Evolutionary conservation across 1,140 invertebrate genomes (phyloP), one percentile per base, ranked within the genome.

Genomic region (Drepana arcuata): DNA sequence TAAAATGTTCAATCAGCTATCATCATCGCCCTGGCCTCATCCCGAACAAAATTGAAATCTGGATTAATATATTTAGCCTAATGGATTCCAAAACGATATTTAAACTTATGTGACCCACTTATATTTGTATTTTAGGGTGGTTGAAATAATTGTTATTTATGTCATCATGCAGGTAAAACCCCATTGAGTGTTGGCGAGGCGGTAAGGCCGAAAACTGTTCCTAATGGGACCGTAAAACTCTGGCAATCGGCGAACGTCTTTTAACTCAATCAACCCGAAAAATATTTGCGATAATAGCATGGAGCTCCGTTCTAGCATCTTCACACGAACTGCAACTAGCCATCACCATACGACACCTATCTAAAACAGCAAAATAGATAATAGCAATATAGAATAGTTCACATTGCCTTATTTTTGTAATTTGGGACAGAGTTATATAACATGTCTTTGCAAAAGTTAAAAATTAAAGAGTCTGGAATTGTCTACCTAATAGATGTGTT

Each of bases 81-180:
- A n/a, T n/a, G n/a, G n/a, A n/a, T n/a, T n/a, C n/a, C n/a, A n/a
- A n/a, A n/a, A n/a, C n/a, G n/a, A n/a, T n/a, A n/a, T n/a, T n/a
- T n/a, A n/a, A n/a, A n/a, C n/a, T n/a, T n/a, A n/a, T n/a, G n/a
- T n/a, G n/a, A n/a, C n/a, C n/a, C n/a, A n/a, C n/a, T n/a, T n/a
- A n/a, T n/a, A n/a, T n/a, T n/a, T n/a, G n/a, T n/a, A n/a, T n/a
- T n/a, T n/a, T n/a, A n/a, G n/a, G n/a, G n/a, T n/a, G n/a, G n/a
- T n/a, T n/a, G n/a, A n/a, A n/a, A n/a, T n/a, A n/a, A n/a, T n/a
- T n/a, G n/a, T n/a, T n/a, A n/a, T n/a, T n/a, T n/a, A n/a, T n/a
- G n/a, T n/a, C n/a, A n/a, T n/a, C n/a, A n/a, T 33, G 23, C 55
- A 80, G 75, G 69, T 80, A 52, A 80, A 80, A 52, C 75, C 75